Evolutionary conservation across 2,797 vertebrate species (phyloP).

Genomic region (Spheniscus humboldti): DNA sequence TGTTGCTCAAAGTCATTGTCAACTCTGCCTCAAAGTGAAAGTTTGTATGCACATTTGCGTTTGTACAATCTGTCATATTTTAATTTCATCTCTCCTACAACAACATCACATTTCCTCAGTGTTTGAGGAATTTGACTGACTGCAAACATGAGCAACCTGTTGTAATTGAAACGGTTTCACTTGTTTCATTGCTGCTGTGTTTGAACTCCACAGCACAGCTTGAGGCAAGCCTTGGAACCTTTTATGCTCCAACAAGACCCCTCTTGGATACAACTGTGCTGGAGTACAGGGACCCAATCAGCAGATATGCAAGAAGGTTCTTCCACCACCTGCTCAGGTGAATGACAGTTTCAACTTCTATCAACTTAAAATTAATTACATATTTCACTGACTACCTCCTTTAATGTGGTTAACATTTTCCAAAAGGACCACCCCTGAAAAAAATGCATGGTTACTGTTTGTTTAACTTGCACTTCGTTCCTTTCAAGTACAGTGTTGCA

Average conservation of each 20-base stretch:
- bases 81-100: slow-evolving; percentile 66
- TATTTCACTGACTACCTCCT: slow-evolving; percentile 35
- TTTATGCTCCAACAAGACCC: slow-evolving; percentile 86
- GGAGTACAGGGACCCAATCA: slow-evolving; percentile 88
- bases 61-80: slow-evolving; percentile 71
- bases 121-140: slow-evolving; percentile 70
- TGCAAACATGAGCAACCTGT: slow-evolving; percentile 71
- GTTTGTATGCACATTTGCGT: slow-evolving; percentile 67
- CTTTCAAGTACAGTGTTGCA: slow-evolving; percentile 32
- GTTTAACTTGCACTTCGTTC: slow-evolving; percentile 60
- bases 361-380: slow-evolving; percentile 72
- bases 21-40: slow-evolving; percentile 68
- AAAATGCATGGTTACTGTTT: slow-evolving; percentile 50
- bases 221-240: slow-evolving; percentile 88
- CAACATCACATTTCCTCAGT: slow-evolving; percentile 60
- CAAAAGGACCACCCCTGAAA: slow-evolving; percentile 34
- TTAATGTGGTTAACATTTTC: slow-evolving; percentile 44
- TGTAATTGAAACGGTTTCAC: slow-evolving; percentile 66
- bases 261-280: slow-evolving; percentile 84
- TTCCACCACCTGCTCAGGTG: slow-evolving; percentile 98
- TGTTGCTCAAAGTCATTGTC: slow-evolving; percentile 71
- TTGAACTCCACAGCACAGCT: slow-evolving; percentile 86
- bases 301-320: slow-evolving; percentile 90
- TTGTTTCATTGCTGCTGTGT: slow-evolving; percentile 65
- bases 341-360: slow-evolving; percentile 47